Base-by-base conservation (phyloP, 2,113 vertebrate genomes). In the Brachionichthys hirsutus region DNA sequence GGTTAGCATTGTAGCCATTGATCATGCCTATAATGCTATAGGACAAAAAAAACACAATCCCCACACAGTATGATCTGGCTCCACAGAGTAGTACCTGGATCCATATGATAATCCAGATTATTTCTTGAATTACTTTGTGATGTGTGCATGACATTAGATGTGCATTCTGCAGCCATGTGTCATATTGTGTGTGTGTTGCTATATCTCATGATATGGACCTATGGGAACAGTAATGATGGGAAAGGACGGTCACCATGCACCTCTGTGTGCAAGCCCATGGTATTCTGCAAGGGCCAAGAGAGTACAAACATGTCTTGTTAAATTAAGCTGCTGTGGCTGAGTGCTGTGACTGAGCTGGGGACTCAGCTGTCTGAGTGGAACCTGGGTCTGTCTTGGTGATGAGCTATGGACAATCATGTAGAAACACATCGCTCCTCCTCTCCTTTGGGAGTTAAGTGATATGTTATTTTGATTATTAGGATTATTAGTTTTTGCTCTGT, bases 271-370 rank as follows among this genome's bases (percentile, higher is more conserved):
- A 30, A 84, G 60, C 73, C 60, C 43, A 64, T 68, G 75, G 66
- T 81, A 72, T 56, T 67, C 64, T 70, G 71, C 19, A 49, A 70
- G 77, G 85, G 84, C 87, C 86, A 77, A 75, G 65, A 73, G 81
- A 87, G 83, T 87, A 80, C 68, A 81, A 68, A 75, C 63, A 78
- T 85, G 83, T 84, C 86, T 83, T 68, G 75, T 88, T 84, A 84
- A 86, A 88, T 89, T 81, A 87, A 83, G 70, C 65, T 75, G 68
- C 75, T 55, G 78, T 70, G 54, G 68, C 79, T 85, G 83, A 88
- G 77, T 75, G 75, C 81, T 82, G 71, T 81, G 82, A 78, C 82
- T 80, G 71, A 80, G 78, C 63, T 72, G 54, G 78, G 76, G 84
- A 81, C 80, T 75, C 86, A 87, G 84, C 72, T 86, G 84, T 81